These are phyloP conservation scores for Heliconius ethilla DNA, from an alignment of 2,888 invertebrate species.

Conservation along the genomic window DNA sequence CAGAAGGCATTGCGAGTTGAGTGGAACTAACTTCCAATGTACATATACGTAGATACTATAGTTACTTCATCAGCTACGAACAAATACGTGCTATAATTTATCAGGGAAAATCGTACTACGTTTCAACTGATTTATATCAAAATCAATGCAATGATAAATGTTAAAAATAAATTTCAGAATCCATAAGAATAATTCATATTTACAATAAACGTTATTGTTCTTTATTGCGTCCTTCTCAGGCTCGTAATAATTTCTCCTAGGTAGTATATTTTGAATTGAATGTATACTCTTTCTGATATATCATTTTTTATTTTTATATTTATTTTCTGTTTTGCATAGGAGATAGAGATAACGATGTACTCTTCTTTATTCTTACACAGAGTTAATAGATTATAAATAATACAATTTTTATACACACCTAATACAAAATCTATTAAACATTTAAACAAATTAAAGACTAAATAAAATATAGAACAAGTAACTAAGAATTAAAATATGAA, in stretches of 20 bases:
- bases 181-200: constrained; percentile 2
- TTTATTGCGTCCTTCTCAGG: constrained; percentile 22
- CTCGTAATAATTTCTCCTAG: neutral
- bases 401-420: too few species aligned
- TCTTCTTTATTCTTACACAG: neutral
- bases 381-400: too few species aligned
- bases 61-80: too few species aligned
- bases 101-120: neutral
- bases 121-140: neutral
- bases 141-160: constrained; percentile 1
- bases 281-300: neutral
- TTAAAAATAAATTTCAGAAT: neutral
- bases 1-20: too few species aligned
- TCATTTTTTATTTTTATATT: neutral
- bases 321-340: neutral
- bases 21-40: too few species aligned
- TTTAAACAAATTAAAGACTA: neutral
- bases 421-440: too few species aligned
- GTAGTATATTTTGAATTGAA: neutral
- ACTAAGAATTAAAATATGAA: too few species aligned
- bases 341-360: neutral
- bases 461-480: neutral
- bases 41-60: too few species aligned
- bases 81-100: neutral
- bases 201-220: constrained; percentile 9